These are phyloP conservation scores for Neodiprion fabricii DNA, from an alignment of 1,140 invertebrate genomes.

Conservation along the genomic window DNA sequence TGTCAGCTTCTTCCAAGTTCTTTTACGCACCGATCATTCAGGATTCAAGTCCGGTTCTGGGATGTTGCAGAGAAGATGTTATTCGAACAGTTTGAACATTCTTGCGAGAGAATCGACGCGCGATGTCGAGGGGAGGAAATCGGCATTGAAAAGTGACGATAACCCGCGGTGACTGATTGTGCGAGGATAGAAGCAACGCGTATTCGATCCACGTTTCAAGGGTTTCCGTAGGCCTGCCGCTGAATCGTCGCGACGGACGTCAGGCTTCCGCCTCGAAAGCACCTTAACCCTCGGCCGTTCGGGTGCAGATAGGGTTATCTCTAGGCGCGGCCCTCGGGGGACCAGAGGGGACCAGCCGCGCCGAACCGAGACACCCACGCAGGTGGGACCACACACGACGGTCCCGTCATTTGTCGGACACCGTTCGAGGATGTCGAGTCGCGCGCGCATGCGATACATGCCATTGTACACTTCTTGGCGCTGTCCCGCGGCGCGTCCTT, in stretches of 20 bases:
- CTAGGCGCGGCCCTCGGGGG: conserved; percentile 20
- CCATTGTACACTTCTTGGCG: conserved; percentile 50
- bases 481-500: conserved; percentile 51
- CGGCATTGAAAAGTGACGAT: too few species aligned
- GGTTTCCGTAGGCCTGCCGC: not conserved
- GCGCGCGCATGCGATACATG: conserved; percentile 45
- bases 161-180: not conserved
- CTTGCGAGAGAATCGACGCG: too few species aligned
- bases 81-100: too few species aligned
- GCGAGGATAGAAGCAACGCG: not conserved
- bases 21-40: too few species aligned
- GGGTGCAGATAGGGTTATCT: conserved; percentile 16
- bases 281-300: too few species aligned
- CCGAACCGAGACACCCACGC: conserved; percentile 50
- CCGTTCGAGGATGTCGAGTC: conserved; percentile 51
- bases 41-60: too few species aligned
- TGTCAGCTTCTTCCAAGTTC: too few species aligned
- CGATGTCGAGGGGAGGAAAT: too few species aligned
- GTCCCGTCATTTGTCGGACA: conserved; percentile 60
- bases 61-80: too few species aligned
- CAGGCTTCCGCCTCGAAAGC: too few species aligned
- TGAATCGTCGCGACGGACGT: conserved; percentile 8
- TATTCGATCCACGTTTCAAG: conserved; percentile 20
- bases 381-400: conserved; percentile 58
- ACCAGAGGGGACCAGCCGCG: not conserved